phyloP scores from a whole-genome alignment of 1,140 invertebrate species.

The Lepidotrigona ventralis region DNA sequence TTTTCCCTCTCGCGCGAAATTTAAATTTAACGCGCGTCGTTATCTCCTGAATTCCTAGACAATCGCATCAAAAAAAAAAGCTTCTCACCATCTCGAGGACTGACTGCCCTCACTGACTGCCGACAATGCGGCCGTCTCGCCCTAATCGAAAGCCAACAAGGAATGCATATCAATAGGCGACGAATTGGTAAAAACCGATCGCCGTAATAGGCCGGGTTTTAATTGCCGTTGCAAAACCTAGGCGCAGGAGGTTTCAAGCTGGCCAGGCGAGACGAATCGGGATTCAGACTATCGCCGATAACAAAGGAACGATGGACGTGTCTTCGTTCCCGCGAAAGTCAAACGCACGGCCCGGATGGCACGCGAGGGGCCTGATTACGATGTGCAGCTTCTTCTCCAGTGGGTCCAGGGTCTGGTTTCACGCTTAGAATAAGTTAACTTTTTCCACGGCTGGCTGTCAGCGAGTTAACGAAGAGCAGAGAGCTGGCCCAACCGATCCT shows the following conservation, averaged over 20 bases:
- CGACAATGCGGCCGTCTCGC: neutral
- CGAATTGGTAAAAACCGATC: neutral
- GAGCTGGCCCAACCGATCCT: neutral
- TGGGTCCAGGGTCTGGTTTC: slow-evolving; percentile 47
- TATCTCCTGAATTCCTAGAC: neutral
- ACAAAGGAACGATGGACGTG: slow-evolving; percentile 9
- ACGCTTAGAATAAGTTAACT: slow-evolving; percentile 64
- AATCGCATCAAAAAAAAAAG: neutral
- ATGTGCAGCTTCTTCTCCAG: slow-evolving; percentile 52
- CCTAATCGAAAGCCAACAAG: neutral
- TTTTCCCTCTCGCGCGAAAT: neutral
- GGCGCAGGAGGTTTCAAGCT: neutral
- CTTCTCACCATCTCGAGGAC: neutral
- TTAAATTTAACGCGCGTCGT: neutral
- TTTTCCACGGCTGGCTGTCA: slow-evolving; percentile 58
- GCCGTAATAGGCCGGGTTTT: neutral
- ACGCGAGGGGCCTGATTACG: slow-evolving; percentile 49
- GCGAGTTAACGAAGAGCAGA: slow-evolving; percentile 47
- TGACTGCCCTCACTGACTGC: neutral
- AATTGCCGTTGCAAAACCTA: slow-evolving; percentile 32
- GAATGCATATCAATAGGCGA: neutral
- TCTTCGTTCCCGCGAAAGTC: slow-evolving; percentile 38
- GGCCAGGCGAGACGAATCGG: neutral
- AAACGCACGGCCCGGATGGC: slow-evolving; percentile 15
- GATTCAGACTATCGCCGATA: neutral